Base-by-base conservation (phyloP, 1,140 invertebrate species). In the Drosophila leontia region DNA sequence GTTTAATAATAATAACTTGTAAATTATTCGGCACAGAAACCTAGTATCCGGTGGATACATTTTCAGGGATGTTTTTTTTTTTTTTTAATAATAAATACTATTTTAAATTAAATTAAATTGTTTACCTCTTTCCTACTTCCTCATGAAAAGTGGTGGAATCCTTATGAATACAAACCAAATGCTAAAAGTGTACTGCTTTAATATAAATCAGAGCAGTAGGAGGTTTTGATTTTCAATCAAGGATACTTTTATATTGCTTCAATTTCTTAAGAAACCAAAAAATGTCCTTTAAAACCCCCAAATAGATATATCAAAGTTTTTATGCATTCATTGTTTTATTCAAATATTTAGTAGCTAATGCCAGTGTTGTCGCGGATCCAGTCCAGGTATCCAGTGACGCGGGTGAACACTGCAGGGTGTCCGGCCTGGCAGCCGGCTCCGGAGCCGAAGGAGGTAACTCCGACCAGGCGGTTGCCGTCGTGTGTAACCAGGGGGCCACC, bases 401-500 rank as follows among this genome's bases (percentile, higher is more conserved):
- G 93, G 13, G 92, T 93, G 81, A 93, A 94, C n/a, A 93, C 94
- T 48, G 93, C 92, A 32, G 94, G 94, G 37, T 71, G 80, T n/a
- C 93, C 94, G 11, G 67, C 37, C 68, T 85, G 59, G 59, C 90
- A 91, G 48, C 87, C 87, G n/a, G 57, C 41, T 15, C 44, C 29
- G 8, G 72, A 63, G 3, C 56, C 82, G 37, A 60, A 69, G 57
- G 80, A 79, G 57, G 82, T 44, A 64, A 82, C 67, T 64, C 74
- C 74, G 5, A 76, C 61, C 35, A 85, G 55, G 34, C 70, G 60
- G 58, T 69, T 64, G 42, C 79, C 58, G 12, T 84, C 69, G 17
- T 68, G 48, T 12, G 45, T 58, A 0, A 93, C 92, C 64, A 95
- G 75, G 11, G 93, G 93, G 35, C 94, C 94, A 55, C 94, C 94